Conservation (phyloP, 30 jellyfish, hydroid and myxozoan genomes). For the Hydractinia symbiolongicarpus region DNA sequence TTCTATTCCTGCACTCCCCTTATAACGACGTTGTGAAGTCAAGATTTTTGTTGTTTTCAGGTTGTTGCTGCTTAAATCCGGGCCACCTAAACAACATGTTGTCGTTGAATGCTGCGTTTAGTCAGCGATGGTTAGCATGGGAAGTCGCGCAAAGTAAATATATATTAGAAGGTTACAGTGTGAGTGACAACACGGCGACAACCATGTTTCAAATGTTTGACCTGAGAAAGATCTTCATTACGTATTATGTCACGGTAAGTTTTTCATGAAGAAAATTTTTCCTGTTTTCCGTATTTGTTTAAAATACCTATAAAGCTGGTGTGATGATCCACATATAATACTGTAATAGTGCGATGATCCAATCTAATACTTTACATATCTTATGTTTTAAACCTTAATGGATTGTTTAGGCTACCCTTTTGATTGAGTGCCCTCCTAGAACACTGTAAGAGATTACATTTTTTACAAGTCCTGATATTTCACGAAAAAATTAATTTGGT, state of each 20-base stretch:
- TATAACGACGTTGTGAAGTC: no score
- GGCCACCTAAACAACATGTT: slow-evolving; percentile 48
- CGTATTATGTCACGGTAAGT: slow-evolving; percentile 84
- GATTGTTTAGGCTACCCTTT: no score
- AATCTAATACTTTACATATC: no score
- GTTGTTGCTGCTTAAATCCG: slow-evolving; percentile 58
- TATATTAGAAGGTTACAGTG: slow-evolving; percentile 86
- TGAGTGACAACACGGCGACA: slow-evolving; percentile 90
- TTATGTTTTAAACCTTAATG: no score
- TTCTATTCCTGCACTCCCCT: not conserved
- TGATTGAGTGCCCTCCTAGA: no score
- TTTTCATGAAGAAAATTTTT: not conserved
- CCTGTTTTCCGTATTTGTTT: no score
- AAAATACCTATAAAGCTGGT: no score
- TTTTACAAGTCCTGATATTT: no score
- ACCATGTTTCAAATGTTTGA: slow-evolving; percentile 90
- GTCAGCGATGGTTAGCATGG: slow-evolving; percentile 96
- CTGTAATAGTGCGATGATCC: no score
- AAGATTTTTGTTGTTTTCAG: not conserved
- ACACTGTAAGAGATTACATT: no score
- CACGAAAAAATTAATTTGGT: no score
- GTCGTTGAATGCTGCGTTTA: slow-evolving; percentile 79
- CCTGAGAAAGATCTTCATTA: slow-evolving; percentile 76
- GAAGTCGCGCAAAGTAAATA: slow-evolving; percentile 86
- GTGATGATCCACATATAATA: no score